Percentiles rank a stretch among this genome's conserved stretches.
Conservation (phyloP, 2,113 vertebrate genomes). For the Platichthys stellatus region DNA sequence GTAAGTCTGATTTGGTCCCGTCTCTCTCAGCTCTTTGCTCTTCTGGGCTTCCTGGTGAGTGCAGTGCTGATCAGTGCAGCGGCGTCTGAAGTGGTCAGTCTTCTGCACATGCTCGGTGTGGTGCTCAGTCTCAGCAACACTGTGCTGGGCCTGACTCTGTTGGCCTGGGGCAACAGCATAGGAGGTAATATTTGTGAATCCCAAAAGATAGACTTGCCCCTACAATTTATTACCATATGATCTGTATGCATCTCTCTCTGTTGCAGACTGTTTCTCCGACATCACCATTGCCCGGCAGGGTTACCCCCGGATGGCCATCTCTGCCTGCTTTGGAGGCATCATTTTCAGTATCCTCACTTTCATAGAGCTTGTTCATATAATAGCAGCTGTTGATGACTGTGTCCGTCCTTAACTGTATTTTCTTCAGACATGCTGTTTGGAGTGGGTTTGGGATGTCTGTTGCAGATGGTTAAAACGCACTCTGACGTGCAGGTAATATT, state of each 20-base stretch:
- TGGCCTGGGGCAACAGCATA: constrained; percentile 99
- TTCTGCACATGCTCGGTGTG: constrained; percentile 90
- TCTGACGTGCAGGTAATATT: constrained; percentile 83
- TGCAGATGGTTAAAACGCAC: constrained; percentile 84
- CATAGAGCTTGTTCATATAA: neutral
- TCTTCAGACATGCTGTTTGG: constrained; percentile 92
- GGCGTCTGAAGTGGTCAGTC: constrained; percentile 92
- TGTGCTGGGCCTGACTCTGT: constrained; percentile 91
- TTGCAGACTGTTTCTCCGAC: constrained; percentile 92
- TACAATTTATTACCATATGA: neutral
- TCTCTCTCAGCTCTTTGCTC: constrained; percentile 87
- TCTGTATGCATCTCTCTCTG: neutral
- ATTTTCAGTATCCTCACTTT: constrained; percentile 97
- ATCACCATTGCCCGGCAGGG: constrained; percentile 95
- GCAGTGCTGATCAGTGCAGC: constrained; percentile 91
- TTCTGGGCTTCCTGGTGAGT: constrained; percentile 93
- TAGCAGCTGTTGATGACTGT: neutral
- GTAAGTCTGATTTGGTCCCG: neutral
- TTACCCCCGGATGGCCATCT: constrained; percentile 97
- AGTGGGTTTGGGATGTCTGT: constrained; percentile 90
- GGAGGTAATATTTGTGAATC: constrained; percentile 50
- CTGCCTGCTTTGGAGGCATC: constrained; percentile 97
- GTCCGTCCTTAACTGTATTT: constrained; percentile 69
- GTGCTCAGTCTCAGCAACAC: constrained; percentile 94
- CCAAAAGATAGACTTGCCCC: neutral